Evolutionary conservation across 2,797 vertebrate species (phyloP).

Genomic region (Argentina silus): DNA sequence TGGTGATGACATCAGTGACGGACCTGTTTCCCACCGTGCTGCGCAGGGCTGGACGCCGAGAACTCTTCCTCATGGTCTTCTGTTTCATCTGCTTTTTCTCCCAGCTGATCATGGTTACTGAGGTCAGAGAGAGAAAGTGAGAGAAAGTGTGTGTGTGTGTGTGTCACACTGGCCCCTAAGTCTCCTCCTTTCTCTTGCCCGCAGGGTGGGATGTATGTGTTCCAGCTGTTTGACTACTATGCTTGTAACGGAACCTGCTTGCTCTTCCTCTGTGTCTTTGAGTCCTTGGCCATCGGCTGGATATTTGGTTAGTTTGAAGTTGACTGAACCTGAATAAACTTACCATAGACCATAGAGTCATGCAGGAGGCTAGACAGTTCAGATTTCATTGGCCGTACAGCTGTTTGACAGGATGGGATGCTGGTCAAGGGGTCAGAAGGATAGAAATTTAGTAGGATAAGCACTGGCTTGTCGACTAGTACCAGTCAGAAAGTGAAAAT

Average conservation of each 20-base stretch:
- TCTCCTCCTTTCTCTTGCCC: constrained; percentile 17
- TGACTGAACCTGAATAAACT: not conserved
- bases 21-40: constrained; percentile 74
- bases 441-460: too few species aligned
- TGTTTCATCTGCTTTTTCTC: constrained; percentile 69
- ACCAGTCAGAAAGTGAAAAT: too few species aligned
- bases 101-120: constrained; percentile 75
- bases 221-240: constrained; percentile 94
- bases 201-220: constrained; percentile 95
- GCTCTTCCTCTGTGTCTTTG: constrained; percentile 85
- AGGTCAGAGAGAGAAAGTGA: constrained; percentile 57
- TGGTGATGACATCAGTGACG: constrained; percentile 70
- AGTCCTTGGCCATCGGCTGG: constrained; percentile 86
- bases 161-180: not conserved
- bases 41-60: constrained; percentile 63
- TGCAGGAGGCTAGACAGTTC: too few species aligned
- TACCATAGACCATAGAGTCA: too few species aligned
- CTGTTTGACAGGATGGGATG: too few species aligned
- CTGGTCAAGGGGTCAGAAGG: too few species aligned
- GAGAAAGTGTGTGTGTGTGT: not conserved
- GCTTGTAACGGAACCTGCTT: constrained; percentile 88
- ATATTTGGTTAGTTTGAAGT: constrained; percentile 82
- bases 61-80: constrained; percentile 70
- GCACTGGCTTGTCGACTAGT: too few species aligned
- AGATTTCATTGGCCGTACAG: too few species aligned